phyloP scores from a whole-genome alignment of 2,888 invertebrate species.

The Colostygia pectinataria region DNA sequence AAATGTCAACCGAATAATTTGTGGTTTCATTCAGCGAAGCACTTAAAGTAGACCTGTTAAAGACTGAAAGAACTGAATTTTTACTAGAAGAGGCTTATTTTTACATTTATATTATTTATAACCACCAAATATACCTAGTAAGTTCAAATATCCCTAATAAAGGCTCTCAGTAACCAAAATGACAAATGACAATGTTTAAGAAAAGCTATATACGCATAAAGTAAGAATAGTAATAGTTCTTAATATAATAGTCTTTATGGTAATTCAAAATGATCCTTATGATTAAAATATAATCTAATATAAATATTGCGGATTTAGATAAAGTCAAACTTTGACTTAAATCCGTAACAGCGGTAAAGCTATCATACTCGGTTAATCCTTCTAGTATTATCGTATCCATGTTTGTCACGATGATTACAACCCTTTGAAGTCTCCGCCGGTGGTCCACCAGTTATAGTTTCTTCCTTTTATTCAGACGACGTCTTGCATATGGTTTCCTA shows the following conservation, averaged over 20 bases:
- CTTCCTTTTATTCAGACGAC: conserved; percentile 59
- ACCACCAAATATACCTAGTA: too few species aligned
- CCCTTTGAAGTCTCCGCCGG: conserved; percentile 75
- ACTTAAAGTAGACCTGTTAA: conserved; percentile 29
- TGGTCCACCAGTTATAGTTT: conserved; percentile 67
- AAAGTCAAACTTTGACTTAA: too few species aligned
- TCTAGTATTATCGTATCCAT: conserved; percentile 51
- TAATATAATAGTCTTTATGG: too few species aligned
- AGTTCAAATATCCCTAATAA: too few species aligned
- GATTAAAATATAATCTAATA: too few species aligned
- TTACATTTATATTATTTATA: background rate
- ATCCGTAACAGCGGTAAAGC: background rate
- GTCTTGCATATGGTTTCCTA: conserved; percentile 65
- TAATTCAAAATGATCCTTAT: too few species aligned
- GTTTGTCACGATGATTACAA: conserved; percentile 67
- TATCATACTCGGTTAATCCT: conserved; percentile 28
- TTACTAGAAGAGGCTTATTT: conserved; percentile 19
- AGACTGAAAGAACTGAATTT: conserved; percentile 22
- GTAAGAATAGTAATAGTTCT: too few species aligned
- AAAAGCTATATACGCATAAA: too few species aligned
- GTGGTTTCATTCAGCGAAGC: conserved; percentile 30
- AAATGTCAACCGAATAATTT: conserved; percentile 27
- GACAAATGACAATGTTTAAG: too few species aligned
- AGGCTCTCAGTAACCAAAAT: too few species aligned
- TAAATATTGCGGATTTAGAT: too few species aligned